These are phyloP conservation scores for Corythucha ciliata DNA, from an alignment of 2,888 invertebrate genomes.

Conservation along the genomic window DNA sequence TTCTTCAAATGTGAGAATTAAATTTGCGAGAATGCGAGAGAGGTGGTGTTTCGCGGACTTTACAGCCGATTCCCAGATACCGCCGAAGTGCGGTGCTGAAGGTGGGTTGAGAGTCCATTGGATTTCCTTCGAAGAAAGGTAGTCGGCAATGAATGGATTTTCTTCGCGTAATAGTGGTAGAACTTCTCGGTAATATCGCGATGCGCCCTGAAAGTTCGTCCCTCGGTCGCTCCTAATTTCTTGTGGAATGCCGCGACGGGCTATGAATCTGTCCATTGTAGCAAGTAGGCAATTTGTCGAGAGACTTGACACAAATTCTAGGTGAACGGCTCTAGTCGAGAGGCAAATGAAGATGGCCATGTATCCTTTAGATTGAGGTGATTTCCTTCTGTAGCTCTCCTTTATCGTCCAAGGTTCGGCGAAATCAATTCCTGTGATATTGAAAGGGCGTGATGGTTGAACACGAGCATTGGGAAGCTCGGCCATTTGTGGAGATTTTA, in stretches of 20 bases:
- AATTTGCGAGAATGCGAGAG: slow-evolving; percentile 27
- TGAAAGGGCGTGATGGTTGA: slow-evolving; percentile 6
- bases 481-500: slow-evolving; percentile 14
- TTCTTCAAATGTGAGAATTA: slow-evolving; percentile 35
- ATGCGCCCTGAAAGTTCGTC: slow-evolving; percentile 39
- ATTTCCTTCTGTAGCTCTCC: slow-evolving; percentile 25
- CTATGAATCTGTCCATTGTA: slow-evolving; percentile 36
- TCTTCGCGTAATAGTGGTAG: too few relatives aligned
- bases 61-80: slow-evolving; percentile 37
- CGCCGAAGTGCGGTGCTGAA: slow-evolving; percentile 35
- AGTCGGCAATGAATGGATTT: slow-evolving; percentile 29
- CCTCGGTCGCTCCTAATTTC: slow-evolving; percentile 38
- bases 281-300: slow-evolving; percentile 37
- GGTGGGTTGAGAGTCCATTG: slow-evolving; percentile 29
- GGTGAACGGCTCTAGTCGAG: slow-evolving; percentile 36
- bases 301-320: slow-evolving; percentile 38
- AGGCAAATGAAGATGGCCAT: slow-evolving; percentile 36
- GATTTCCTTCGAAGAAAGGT: slow-evolving; percentile 37
- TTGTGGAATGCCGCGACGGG: slow-evolving; percentile 35
- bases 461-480: slow-evolving; percentile 19
- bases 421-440: slow-evolving; percentile 37
- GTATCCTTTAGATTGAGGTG: slow-evolving; percentile 32
- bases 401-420: slow-evolving; percentile 33
- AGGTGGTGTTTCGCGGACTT: slow-evolving; percentile 37
- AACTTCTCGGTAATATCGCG: slow-evolving; percentile 17